A percentile compares a stretch with the other conserved stretches of the same genome.
phyloP scores from a whole-genome alignment of 2,113 vertebrate genomes.

The Tyrannus savana region DNA sequence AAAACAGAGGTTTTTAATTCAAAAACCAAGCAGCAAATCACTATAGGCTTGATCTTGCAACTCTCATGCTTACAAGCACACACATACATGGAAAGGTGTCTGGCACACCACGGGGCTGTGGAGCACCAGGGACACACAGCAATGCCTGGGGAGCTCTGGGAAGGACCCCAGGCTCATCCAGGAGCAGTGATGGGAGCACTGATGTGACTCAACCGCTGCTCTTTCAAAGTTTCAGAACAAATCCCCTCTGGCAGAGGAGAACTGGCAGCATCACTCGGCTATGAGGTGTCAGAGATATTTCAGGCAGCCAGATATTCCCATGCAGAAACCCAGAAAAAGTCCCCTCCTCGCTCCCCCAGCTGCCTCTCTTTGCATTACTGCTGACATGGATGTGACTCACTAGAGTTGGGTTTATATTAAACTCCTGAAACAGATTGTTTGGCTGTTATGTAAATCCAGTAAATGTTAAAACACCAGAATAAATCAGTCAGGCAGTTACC shows the following conservation, averaged over 20 bases:
- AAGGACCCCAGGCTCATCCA: not conserved
- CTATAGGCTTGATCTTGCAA: not conserved
- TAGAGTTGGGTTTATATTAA: constrained; percentile 55
- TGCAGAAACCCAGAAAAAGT: constrained; percentile 40
- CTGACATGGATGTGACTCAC: constrained; percentile 58
- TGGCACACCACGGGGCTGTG: not conserved
- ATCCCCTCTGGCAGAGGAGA: not conserved
- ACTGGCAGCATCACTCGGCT: not conserved
- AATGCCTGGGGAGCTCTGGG: not conserved
- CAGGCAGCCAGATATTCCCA: constrained; percentile 41
- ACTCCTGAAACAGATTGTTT: constrained; percentile 66
- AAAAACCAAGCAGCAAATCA: not conserved
- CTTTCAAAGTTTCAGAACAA: constrained; percentile 2
- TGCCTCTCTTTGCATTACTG: constrained; percentile 21
- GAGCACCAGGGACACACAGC: not conserved
- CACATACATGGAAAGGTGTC: not conserved
- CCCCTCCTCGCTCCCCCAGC: constrained; percentile 43
- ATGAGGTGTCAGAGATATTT: constrained; percentile 26
- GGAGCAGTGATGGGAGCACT: not conserved
- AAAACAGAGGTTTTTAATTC: not conserved
- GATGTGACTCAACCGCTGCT: not conserved
- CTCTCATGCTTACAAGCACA: not conserved
- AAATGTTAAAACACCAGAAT: constrained; percentile 65
- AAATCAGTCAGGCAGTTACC: constrained; percentile 43
- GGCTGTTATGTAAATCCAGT: constrained; percentile 63